These are phyloP conservation scores for Minunthozetes semirufus DNA, from an alignment of 2,888 invertebrate species.

Conservation along the genomic window DNA sequence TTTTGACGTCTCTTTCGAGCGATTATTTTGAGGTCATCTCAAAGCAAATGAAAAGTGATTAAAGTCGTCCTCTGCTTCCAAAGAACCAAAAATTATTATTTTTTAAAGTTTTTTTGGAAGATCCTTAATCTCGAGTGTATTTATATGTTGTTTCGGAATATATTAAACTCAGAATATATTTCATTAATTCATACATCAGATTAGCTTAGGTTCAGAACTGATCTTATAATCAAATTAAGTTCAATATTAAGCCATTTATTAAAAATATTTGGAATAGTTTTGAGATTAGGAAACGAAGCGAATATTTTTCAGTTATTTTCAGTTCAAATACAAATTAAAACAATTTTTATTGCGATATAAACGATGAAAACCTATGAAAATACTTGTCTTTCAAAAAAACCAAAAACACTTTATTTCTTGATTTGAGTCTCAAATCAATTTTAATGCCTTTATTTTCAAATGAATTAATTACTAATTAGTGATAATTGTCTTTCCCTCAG, in stretches of 20 bases:
- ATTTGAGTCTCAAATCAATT: neutral
- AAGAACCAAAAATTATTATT: neutral
- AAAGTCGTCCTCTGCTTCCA: neutral
- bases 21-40: too few relatives aligned
- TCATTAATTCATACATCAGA: neutral
- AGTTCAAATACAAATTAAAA: too few relatives aligned
- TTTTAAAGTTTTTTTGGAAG: neutral
- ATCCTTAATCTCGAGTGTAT: slow-evolving; percentile 11
- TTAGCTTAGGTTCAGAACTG: neutral
- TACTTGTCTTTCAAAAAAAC: too few relatives aligned
- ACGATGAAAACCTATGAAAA: too few relatives aligned
- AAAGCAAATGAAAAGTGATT: slow-evolving; percentile 2
- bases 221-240: too few relatives aligned
- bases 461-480: neutral
- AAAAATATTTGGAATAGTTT: too few relatives aligned
- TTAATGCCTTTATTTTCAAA: neutral
- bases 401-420: too few relatives aligned
- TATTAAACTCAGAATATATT: neutral
- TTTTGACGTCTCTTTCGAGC: too few relatives aligned
- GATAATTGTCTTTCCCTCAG: neutral
- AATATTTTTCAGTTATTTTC: too few relatives aligned
- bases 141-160: neutral
- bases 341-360: too few relatives aligned
- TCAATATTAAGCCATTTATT: too few relatives aligned
- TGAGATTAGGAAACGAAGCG: too few relatives aligned